Base-by-base conservation (phyloP, 2,888 invertebrate genomes). In the Caenorhabditis macrosperma region DNA sequence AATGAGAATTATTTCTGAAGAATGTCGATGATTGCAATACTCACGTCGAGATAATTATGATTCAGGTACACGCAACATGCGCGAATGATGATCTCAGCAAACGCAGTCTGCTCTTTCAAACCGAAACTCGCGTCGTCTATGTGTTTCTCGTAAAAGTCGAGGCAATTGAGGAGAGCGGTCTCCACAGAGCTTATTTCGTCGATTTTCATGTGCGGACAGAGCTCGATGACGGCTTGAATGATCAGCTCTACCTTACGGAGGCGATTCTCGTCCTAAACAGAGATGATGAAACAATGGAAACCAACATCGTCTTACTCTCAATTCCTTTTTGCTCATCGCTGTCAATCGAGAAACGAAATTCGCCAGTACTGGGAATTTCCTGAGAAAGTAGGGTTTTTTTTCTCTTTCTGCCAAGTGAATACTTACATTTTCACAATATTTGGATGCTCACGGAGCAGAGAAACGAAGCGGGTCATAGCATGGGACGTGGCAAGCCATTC, bases 101-200 rank as follows among this genome's bases (percentile, higher is more conserved):
- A 79, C 12, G 46, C 33, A 20, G 60, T 60, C 26, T 75, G 75
- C 50, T 69, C 69, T 20, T 61, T 68, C 6, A 69, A 33, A 17
- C 66, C 66, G 60, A 63, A 38, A 22, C 64, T 28, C 17, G 75
- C 79, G 30, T 69, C 79, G 20, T 75, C 79, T 15, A 79, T 12
- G 33, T 79, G 79, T 38, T 78, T 78, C 28, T 75, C 75, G 55
- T 69, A 79, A 22, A 79, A 79, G 12, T 79, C 79, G 10, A 79
- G 22, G 30, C 59, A 64, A 46, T 79, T 74, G 2, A 52, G n/a
- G 1, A 79, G 60, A 5, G 75, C 75, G 10, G 75, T 75, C 1
- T 79, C 79, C 5, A 79, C 46, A 0, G 75, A 55, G 6, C 20
- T 12, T 20, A 75, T 50, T 20, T 79, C 79, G 10, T 75, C 79